Evolutionary conservation across 2,888 invertebrate species (phyloP).

Genomic region (Drosophila borborema): DNA sequence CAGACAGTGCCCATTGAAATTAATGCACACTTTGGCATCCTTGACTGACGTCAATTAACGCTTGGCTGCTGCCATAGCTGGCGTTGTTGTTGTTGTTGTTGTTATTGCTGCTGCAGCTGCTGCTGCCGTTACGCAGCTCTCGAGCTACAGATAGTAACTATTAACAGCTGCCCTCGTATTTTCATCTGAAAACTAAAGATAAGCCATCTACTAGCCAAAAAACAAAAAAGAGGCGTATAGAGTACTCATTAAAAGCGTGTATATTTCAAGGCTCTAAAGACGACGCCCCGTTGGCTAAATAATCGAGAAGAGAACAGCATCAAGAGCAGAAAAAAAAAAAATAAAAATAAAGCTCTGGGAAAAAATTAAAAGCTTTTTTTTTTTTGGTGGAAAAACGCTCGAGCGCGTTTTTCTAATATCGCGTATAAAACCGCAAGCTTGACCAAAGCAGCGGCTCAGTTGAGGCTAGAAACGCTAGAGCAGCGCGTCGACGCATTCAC

Average conservation of each 20-base stretch:
- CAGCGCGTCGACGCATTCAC: constrained; percentile 54
- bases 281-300: constrained; percentile 35
- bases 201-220: constrained; percentile 64
- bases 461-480: constrained; percentile 70
- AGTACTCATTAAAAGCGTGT: constrained; percentile 62
- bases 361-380: constrained; percentile 42
- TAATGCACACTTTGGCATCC: constrained; percentile 47
- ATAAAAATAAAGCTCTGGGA: constrained; percentile 46
- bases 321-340: constrained; percentile 2
- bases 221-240: constrained; percentile 2
- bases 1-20: constrained; percentile 1
- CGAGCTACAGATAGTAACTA: constrained; percentile 8
- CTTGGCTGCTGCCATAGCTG: constrained; percentile 46
- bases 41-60: constrained; percentile 62
- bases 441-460: constrained; percentile 72
- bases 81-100: constrained; percentile 26
- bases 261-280: constrained; percentile 61
- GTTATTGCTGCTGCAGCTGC: not conserved
- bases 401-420: constrained; percentile 64
- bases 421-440: constrained; percentile 82
- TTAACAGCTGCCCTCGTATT: constrained; percentile 56
- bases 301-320: constrained; percentile 16
- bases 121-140: constrained; percentile 6
- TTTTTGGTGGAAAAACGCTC: constrained; percentile 45
- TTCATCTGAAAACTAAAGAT: constrained; percentile 66